These are phyloP conservation scores for Chrysopa pallens DNA, from an alignment of 1,140 invertebrate genomes.

Conservation along the genomic window DNA sequence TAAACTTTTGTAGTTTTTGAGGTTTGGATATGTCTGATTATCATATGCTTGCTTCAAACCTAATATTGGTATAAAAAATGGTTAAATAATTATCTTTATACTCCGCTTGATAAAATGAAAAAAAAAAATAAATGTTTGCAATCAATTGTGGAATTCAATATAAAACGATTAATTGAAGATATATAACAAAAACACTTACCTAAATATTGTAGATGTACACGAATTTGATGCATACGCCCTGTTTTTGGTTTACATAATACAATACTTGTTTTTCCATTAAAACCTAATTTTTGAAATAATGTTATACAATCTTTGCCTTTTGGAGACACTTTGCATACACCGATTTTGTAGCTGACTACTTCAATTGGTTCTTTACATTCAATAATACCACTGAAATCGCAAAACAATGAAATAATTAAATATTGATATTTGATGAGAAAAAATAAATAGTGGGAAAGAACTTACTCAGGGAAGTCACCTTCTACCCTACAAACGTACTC, in stretches of 20 bases:
- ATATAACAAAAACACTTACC: no score
- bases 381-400: slow-evolving; percentile 50
- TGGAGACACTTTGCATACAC: slow-evolving; percentile 79
- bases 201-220: slow-evolving; percentile 95
- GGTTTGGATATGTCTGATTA: no score
- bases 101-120: no score
- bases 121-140: no score
- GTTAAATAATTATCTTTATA: no score
- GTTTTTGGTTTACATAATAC: slow-evolving; percentile 86
- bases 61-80: no score
- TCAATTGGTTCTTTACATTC: slow-evolving; percentile 84
- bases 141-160: no score
- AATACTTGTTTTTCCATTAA: slow-evolving; percentile 75
- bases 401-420: slow-evolving; percentile 6
- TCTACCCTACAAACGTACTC: slow-evolving; percentile 95
- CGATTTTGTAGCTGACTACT: slow-evolving; percentile 87
- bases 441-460: slow-evolving; percentile 17
- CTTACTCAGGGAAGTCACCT: slow-evolving; percentile 90
- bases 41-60: no score
- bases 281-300: slow-evolving; percentile 73
- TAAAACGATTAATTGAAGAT: no score
- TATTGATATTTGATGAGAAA: no score
- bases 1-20: no score
- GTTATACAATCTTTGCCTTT: slow-evolving; percentile 84
- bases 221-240: slow-evolving; percentile 95